Percentiles rank a stretch among this genome's conserved stretches.
Conservation (phyloP, 2,113 vertebrate genomes). For the Chrysemys picta region DNA sequence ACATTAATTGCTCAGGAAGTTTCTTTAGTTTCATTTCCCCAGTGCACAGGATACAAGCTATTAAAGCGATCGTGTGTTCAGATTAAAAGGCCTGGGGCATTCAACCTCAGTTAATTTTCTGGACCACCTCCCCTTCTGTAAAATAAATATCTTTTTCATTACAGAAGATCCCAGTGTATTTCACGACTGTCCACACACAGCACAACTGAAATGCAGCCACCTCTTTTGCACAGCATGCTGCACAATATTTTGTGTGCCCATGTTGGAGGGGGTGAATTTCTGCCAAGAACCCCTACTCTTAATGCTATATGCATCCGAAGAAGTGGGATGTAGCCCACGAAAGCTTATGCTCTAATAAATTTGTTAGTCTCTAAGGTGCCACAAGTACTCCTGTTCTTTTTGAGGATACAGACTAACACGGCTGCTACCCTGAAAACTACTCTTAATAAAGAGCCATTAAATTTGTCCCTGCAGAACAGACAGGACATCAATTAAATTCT, state of each 20-base stretch:
- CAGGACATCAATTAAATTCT: neutral
- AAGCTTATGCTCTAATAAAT: too few relatives aligned
- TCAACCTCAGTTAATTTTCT: neutral
- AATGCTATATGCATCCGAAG: neutral
- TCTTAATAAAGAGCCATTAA: neutral
- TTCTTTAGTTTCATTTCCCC: slow-evolving; percentile 41
- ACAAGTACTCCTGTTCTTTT: too few relatives aligned
- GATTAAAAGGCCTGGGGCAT: neutral
- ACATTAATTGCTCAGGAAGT: slow-evolving; percentile 68
- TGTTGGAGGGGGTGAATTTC: neutral
- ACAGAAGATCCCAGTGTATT: neutral
- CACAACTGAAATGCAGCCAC: neutral
- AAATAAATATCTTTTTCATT: neutral
- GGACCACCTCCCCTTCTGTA: neutral
- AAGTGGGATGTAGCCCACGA: too few relatives aligned
- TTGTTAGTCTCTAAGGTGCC: too few relatives aligned
- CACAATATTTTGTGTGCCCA: neutral
- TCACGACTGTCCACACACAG: accelerated
- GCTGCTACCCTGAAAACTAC: neutral
- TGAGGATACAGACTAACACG: too few relatives aligned
- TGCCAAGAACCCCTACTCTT: neutral
- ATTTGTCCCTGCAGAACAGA: neutral
- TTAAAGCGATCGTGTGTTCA: slow-evolving; percentile 38
- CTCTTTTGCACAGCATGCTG: neutral
- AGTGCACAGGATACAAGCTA: slow-evolving; percentile 53